phyloP scores from a whole-genome alignment of 2,888 invertebrate genomes.

The Lumbricus terrestris region DNA sequence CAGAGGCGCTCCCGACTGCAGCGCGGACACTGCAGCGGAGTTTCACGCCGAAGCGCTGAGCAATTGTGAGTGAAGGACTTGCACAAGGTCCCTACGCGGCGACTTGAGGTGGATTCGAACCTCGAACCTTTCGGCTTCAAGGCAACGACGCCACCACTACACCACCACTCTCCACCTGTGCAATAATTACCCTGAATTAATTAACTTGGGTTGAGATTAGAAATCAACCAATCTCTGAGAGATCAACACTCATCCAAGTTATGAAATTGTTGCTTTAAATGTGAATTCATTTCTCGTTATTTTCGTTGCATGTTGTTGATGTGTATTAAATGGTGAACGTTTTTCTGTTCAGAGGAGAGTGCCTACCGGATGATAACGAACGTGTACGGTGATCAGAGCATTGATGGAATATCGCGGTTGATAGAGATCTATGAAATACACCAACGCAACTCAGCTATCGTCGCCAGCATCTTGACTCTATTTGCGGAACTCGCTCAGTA shows the following conservation, averaged over 20 bases:
- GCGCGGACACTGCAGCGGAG: too few relatives aligned
- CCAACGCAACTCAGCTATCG: not conserved
- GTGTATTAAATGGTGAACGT: not conserved
- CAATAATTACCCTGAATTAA: not conserved
- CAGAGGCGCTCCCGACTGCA: too few relatives aligned
- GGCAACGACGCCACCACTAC: too few relatives aligned
- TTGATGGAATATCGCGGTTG: not conserved
- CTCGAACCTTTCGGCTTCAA: too few relatives aligned
- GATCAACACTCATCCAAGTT: not conserved
- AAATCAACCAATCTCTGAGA: not conserved
- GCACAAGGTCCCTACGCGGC: too few relatives aligned
- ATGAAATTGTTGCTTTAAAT: not conserved
- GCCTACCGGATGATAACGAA: conserved; percentile 15
- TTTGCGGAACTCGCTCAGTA: conserved; percentile 19
- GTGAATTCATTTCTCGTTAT: not conserved
- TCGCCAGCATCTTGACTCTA: not conserved
- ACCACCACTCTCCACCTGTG: too few relatives aligned
- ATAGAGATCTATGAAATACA: conserved; percentile 3
- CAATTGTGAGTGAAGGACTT: too few relatives aligned
- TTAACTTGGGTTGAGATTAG: not conserved
- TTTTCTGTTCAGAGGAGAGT: not conserved
- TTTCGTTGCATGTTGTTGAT: not conserved
- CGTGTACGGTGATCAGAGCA: not conserved
- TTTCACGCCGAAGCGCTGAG: too few relatives aligned
- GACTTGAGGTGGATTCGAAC: too few relatives aligned